Evolutionary conservation across 2,797 vertebrate genomes (phyloP).

Genomic region (Melanotaenia parkinsoni): DNA sequence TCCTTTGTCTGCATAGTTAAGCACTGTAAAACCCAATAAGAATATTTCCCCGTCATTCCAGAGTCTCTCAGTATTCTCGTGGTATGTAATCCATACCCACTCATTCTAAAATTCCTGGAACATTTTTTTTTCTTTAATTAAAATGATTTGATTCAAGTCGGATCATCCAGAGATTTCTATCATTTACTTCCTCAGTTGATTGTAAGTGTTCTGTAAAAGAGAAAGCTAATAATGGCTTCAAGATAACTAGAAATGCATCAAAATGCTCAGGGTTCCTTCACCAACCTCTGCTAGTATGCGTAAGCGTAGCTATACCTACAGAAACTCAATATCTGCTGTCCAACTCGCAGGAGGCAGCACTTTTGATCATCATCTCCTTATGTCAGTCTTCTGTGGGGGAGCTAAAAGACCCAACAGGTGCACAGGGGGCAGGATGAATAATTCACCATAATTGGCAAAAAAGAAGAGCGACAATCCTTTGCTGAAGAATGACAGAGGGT

Average conservation of each 20-base stretch:
- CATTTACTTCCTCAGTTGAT: constrained; percentile 37
- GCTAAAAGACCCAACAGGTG: constrained; percentile 72
- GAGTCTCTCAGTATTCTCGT: constrained; percentile 36
- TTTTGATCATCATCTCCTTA: constrained; percentile 50
- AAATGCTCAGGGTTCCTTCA: constrained; percentile 42
- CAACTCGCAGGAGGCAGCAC: constrained; percentile 22
- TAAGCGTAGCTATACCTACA: constrained; percentile 16
- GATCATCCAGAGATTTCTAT: constrained; percentile 37
- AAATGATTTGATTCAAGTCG: constrained; percentile 44
- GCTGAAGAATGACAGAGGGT: constrained; percentile 42
- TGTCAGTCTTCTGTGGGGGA: constrained; percentile 67
- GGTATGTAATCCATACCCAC: constrained; percentile 31
- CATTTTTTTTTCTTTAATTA: constrained; percentile 25
- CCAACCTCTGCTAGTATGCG: constrained; percentile 27
- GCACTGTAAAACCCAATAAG: constrained; percentile 40
- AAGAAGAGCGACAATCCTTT: constrained; percentile 21
- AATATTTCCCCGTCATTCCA: constrained; percentile 31
- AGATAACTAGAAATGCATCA: constrained; percentile 51
- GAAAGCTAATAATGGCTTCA: constrained; percentile 56
- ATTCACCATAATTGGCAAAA: constrained; percentile 71
- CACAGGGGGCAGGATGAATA: constrained; percentile 60
- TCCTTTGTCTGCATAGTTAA: constrained; percentile 58
- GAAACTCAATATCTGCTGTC: constrained; percentile 32
- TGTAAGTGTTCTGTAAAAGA: constrained; percentile 18
- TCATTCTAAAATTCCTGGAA: constrained; percentile 17